phyloP scores from a whole-genome alignment of 2,797 vertebrate genomes.

The Stomatorhinus walkeri region DNA sequence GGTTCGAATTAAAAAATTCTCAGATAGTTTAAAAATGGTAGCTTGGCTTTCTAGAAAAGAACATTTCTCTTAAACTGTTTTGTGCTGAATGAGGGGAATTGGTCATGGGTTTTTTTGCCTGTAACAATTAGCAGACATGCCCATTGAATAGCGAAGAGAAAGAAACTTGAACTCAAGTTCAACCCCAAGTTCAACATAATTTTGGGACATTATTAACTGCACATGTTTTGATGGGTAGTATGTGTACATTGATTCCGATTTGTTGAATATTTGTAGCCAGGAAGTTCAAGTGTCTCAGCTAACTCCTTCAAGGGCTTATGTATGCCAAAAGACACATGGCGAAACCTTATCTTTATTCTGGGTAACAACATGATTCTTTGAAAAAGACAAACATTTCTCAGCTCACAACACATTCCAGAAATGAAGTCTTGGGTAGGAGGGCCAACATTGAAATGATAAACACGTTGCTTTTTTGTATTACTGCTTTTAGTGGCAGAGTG shows the following conservation, averaged over 20 bases:
- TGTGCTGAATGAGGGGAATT: background rate
- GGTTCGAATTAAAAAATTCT: background rate
- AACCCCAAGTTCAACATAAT: background rate
- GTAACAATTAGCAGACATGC: background rate
- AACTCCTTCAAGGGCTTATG: background rate
- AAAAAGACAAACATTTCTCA: background rate
- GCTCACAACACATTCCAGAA: background rate
- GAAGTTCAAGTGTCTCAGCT: background rate
- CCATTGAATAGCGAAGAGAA: background rate
- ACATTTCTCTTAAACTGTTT: background rate
- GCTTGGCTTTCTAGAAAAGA: background rate
- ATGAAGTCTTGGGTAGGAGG: background rate
- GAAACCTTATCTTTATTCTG: background rate
- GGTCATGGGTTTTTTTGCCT: background rate
- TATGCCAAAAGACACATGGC: background rate
- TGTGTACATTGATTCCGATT: background rate
- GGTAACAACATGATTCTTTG: background rate
- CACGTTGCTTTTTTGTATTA: background rate
- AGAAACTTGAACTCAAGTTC: background rate
- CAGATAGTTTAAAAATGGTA: background rate
- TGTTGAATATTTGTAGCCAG: background rate
- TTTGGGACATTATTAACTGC: background rate
- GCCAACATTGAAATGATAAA: background rate
- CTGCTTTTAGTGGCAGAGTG: background rate
- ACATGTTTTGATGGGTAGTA: background rate